Base-by-base conservation (phyloP, 2,888 invertebrate species). In the Diarsia mendica region DNA sequence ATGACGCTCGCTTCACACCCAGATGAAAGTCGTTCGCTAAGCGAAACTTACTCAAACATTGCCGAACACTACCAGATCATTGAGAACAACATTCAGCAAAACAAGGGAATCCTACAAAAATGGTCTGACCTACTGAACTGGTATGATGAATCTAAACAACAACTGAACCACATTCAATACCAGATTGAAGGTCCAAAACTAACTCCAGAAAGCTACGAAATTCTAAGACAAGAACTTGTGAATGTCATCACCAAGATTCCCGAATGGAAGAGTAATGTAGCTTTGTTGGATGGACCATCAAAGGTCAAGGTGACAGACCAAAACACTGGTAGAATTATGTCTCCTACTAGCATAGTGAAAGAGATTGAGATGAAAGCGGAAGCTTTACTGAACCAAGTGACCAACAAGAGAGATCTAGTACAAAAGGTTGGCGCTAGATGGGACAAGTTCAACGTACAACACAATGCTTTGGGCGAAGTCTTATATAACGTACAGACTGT, bases 111-210 rank as follows among this genome's bases (percentile, higher is more conserved):
- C 6, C 92, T 99, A 46, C 98, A 98, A 90, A 98, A 98, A 89
- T 98, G 99, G 98, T 97, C 97, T 0, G 98, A 98, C 88, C 96
- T 99, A 46, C 93, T 98, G 13, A 98, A 97, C 87, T 98, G 98
- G 98, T 97, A 98, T 86, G 97, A 98, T 71, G 98, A 98, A 84
- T 97, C 98, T 1, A 97, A 97, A 83, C 98, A 98, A 85, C 98
- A 98, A 91, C 93, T 99, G 64, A 97, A 97, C 68, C 98, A 98
- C 87, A 97, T 98, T 79, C 98, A 98, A 89, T 98, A 98, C 89
- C 98, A 98, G 91, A 96, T 98, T 10, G 98, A 98, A 77, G 98
- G 98, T 46, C 97, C 98, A 15, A 98, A 98, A 91, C 97, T 97
- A 1, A 97, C 97, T 2, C 97, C 98, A 0, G 97, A 97, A 70